Evolutionary conservation across 2,888 invertebrate genomes (phyloP), one percentile per base, ranked within the genome.

Genomic region (Coleophora deauratella): DNA sequence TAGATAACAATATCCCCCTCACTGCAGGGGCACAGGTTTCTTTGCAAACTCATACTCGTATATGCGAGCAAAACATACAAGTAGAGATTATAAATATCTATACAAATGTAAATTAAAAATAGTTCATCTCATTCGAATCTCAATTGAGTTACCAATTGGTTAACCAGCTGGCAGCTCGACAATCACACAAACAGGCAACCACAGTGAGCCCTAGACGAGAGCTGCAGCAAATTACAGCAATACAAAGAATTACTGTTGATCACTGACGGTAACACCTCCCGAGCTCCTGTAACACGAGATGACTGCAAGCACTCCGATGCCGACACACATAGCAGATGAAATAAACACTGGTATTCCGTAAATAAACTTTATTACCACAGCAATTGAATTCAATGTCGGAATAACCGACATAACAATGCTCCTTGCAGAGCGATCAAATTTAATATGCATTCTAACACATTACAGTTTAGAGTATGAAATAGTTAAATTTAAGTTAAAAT

Each of bases 311-410:
- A 68, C 69, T 76, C 74, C 54, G 55, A 61, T 54, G 59, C 71
- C 68, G 69, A 65, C 72, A 71, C 63, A 74, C 72, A 71, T 71
- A 64, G 55, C 54, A 62, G 61, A 58, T 61, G 62, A 65, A 67
- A 72, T 72, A 75, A 76, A 76, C 76, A 76, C 74, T 71, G 66
- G 59, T 65, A 69, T 56, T 56, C 67, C 63, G 59, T 72, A 78
- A 75, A 80, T 78, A 78, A 72, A 68, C 71, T 78, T 76, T 79
- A 79, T 77, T 75, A 58, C 71, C 45, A 59, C 52, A 69, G 73
- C 72, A 73, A 71, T 79, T 77, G 72, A 69, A 78, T 74, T 72
- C 74, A 79, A 77, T 79, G 72, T 77, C 65, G 71, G 59, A 66
- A 55, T 61, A 69, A 59, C 54, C 55, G 53, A 55, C 57, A 55